phyloP scores from a whole-genome alignment of 2,888 invertebrate species.

The Cylloceria caligata region DNA sequence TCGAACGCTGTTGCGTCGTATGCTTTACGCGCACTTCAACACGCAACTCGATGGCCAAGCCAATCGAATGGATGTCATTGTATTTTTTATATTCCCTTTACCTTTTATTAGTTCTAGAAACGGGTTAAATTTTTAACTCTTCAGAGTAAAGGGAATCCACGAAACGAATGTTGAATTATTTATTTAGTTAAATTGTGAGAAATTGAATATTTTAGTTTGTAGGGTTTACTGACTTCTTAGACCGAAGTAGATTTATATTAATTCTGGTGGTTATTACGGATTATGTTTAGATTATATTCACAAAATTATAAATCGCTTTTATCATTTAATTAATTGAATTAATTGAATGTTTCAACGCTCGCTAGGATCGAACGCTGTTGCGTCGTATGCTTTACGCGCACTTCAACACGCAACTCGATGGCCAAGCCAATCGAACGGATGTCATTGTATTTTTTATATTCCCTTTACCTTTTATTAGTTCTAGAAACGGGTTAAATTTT shows the following conservation, averaged over 20 bases:
- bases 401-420: conserved; percentile 44
- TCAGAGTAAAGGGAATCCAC: neutral
- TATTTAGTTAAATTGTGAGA: too few relatives aligned
- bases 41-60: conserved; percentile 53
- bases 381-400: too few relatives aligned
- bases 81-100: conserved; percentile 29
- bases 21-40: too few relatives aligned
- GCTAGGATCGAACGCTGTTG: neutral
- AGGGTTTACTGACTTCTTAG: too few relatives aligned
- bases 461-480: conserved; percentile 12
- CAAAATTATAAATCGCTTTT: too few relatives aligned
- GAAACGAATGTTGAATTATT: neutral
- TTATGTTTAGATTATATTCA: too few relatives aligned
- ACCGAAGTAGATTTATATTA: too few relatives aligned
- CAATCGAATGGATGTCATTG: conserved; percentile 46
- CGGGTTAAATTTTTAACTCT: neutral
- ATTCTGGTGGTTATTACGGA: too few relatives aligned
- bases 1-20: neutral
- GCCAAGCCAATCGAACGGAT: conserved; percentile 57
- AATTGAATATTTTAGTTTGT: too few relatives aligned
- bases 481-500: neutral
- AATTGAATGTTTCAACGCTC: conserved; percentile 1
- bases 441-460: conserved; percentile 29
- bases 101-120: conserved; percentile 2
- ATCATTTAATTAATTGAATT: too few relatives aligned